Conservation (phyloP, 2,888 invertebrate genomes). For the Drosophila kuntzei region DNA sequence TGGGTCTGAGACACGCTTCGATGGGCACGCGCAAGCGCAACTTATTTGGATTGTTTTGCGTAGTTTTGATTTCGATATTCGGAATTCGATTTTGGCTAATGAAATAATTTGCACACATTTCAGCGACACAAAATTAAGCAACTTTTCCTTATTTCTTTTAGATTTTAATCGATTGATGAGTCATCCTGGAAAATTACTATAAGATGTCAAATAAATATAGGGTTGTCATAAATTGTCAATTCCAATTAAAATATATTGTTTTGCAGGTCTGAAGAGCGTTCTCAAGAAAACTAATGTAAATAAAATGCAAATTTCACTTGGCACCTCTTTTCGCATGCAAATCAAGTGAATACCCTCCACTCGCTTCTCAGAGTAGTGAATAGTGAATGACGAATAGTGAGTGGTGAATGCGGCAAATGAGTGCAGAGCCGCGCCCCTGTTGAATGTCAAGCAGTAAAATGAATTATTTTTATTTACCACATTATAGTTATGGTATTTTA, state of each 20-base stretch:
- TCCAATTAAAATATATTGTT: conserved; percentile 60
- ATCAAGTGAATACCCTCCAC: conserved; percentile 40
- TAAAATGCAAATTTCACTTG: conserved; percentile 56
- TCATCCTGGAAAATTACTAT: conserved; percentile 21
- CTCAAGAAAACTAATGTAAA: conserved; percentile 27
- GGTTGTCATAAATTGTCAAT: conserved; percentile 62
- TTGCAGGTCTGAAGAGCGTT: conserved; percentile 32
- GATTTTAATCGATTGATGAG: neutral
- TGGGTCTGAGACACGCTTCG: conserved; percentile 37
- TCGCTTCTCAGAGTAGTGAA: neutral
- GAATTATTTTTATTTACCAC: conserved; percentile 42
- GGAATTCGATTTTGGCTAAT: conserved; percentile 46
- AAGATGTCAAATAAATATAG: conserved; percentile 60
- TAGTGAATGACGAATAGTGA: neutral
- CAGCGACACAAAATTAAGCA: conserved; percentile 6
- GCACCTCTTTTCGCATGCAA: conserved; percentile 34
- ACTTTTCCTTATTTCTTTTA: conserved; percentile 18
- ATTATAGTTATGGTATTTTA: conserved; percentile 26
- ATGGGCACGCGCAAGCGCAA: conserved; percentile 61
- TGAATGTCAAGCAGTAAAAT: conserved; percentile 37
- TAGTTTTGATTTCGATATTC: conserved; percentile 18
- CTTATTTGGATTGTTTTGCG: conserved; percentile 51
- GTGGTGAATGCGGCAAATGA: conserved; percentile 31
- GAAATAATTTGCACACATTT: conserved; percentile 71
- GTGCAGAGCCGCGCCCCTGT: conserved; percentile 29